Evolutionary conservation across 2,797 vertebrate species (phyloP).

Genomic region (Merluccius polli): DNA sequence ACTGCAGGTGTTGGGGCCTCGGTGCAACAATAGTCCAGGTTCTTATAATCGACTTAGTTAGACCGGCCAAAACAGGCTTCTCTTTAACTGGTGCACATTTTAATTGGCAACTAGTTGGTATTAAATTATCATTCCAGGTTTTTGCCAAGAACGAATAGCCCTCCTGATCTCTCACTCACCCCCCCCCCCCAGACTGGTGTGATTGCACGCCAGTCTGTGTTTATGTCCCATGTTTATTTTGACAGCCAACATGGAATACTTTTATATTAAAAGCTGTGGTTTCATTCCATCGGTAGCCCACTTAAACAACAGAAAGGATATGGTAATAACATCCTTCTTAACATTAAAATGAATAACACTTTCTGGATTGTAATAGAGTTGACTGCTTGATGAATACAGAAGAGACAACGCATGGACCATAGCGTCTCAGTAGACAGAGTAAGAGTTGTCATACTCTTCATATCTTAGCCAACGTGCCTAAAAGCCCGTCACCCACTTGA

Average conservation of each 20-base stretch:
- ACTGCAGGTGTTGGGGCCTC: neutral
- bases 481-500: neutral
- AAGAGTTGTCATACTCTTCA: neutral
- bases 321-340: neutral
- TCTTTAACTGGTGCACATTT: neutral
- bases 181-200: neutral
- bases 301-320: neutral
- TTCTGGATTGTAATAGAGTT: neutral
- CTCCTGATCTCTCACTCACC: neutral
- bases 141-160: neutral
- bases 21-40: neutral
- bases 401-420: neutral
- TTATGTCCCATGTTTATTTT: too few species aligned
- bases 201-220: neutral
- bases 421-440: neutral
- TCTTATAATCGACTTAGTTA: neutral
- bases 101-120: neutral
- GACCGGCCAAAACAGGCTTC: neutral
- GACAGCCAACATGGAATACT: too few species aligned
- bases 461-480: neutral
- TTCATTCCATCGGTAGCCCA: neutral
- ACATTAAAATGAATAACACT: neutral
- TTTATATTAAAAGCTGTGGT: too few species aligned
- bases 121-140: neutral
- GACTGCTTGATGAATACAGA: neutral